Conservation (phyloP, 2,888 invertebrate genomes). For the Dromius quadrimaculatus region DNA sequence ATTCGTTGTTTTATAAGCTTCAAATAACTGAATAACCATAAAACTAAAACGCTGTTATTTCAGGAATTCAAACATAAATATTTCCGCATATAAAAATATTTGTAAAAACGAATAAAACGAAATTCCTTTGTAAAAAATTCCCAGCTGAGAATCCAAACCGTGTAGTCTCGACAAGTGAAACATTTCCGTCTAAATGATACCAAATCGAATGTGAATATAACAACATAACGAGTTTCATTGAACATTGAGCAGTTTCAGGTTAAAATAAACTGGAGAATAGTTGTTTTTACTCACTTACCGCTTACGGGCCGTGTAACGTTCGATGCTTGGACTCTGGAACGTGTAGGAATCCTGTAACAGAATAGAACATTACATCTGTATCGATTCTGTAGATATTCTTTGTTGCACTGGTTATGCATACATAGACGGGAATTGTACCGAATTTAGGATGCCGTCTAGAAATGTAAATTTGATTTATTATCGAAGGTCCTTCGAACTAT, state of each 20-base stretch:
- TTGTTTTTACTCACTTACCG: slow-evolving; percentile 3
- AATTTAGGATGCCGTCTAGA: no score
- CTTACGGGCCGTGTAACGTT: no score
- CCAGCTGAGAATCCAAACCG: slow-evolving; percentile 6
- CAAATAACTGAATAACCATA: neutral
- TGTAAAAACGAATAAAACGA: neutral
- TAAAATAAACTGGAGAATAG: neutral
- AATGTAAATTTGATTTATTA: no score
- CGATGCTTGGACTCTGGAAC: no score
- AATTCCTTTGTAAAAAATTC: neutral
- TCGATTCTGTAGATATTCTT: no score
- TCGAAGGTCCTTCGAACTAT: no score
- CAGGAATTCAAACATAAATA: neutral
- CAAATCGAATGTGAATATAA: neutral
- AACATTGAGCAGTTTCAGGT: neutral
- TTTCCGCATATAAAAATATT: slow-evolving; percentile 3
- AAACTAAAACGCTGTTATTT: neutral
- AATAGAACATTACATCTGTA: no score
- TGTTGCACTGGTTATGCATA: no score
- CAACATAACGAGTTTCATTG: slow-evolving; percentile 9
- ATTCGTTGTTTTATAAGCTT: neutral
- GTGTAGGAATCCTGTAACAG: no score
- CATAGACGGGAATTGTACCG: no score
- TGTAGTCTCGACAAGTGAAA: neutral
- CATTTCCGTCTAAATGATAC: neutral